phyloP scores from a whole-genome alignment of 1,140 invertebrate genomes.

The Ostrea edulis region DNA sequence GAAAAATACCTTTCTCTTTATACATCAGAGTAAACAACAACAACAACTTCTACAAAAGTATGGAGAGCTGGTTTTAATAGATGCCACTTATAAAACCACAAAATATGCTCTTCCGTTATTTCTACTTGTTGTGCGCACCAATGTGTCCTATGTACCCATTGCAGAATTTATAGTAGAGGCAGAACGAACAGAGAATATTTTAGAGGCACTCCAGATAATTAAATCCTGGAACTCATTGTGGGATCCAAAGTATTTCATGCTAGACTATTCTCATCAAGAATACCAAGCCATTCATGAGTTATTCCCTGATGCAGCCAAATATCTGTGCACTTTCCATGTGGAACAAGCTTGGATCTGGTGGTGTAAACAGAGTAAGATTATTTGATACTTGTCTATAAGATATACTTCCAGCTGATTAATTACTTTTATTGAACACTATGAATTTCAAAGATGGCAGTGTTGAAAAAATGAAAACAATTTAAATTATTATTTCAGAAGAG shows the following conservation, averaged over 20 bases:
- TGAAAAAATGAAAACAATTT: not conserved
- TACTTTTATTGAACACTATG: slow-evolving; percentile 5
- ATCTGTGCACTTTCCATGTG: slow-evolving; percentile 23
- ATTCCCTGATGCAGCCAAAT: too few species aligned
- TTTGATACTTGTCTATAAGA: too few species aligned
- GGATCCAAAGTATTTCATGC: too few species aligned
- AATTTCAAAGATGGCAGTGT: not conserved
- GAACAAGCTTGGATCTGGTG: slow-evolving; percentile 31
- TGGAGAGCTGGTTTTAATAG: slow-evolving; percentile 17
- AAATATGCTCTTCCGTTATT: too few species aligned
- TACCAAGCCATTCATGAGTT: too few species aligned
- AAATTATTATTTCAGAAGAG: not conserved
- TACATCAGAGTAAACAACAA: too few species aligned
- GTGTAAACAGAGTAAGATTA: slow-evolving; percentile 25
- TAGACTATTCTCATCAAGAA: too few species aligned
- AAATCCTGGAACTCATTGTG: too few species aligned
- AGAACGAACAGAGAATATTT: slow-evolving; percentile 7
- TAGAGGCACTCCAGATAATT: too few species aligned
- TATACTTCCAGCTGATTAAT: not conserved
- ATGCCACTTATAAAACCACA: slow-evolving; percentile 42
- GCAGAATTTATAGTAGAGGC: not conserved
- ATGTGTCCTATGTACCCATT: slow-evolving; percentile 35
- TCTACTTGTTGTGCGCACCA: too few species aligned
- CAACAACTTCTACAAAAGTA: not conserved
- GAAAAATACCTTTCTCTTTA: too few species aligned